These are phyloP conservation scores for Eulithis testata DNA, from an alignment of 2,888 invertebrate genomes.

Conservation along the genomic window DNA sequence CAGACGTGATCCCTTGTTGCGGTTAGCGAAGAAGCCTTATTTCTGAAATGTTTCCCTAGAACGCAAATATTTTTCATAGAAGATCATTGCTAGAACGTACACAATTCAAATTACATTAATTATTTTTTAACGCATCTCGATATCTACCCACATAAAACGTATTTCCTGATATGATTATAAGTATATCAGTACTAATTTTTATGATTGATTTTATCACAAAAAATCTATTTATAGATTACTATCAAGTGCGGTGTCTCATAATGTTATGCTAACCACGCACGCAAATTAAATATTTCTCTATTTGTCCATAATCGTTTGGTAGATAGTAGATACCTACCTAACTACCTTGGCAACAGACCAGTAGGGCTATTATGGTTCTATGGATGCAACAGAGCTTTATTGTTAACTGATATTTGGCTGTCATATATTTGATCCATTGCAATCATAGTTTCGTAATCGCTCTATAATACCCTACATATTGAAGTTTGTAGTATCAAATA, in stretches of 20 bases:
- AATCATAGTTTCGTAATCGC: too few relatives aligned
- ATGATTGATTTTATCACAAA: neutral
- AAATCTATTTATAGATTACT: neutral
- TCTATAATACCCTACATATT: too few relatives aligned
- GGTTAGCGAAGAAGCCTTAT: constrained; percentile 75
- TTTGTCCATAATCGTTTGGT: neutral
- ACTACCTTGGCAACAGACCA: too few relatives aligned
- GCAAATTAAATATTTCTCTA: neutral
- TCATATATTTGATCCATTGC: too few relatives aligned
- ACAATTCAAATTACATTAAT: neutral
- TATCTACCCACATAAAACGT: neutral
- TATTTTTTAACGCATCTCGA: neutral
- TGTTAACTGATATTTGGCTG: too few relatives aligned
- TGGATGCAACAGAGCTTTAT: too few relatives aligned
- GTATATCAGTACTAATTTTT: too few relatives aligned
- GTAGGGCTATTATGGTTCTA: too few relatives aligned
- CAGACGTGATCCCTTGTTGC: constrained; percentile 51
- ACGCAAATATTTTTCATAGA: neutral
- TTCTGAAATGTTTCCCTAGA: constrained; percentile 3
- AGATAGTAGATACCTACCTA: too few relatives aligned
- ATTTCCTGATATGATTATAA: neutral
- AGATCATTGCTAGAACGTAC: too few relatives aligned
- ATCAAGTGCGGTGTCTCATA: neutral
- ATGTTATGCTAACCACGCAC: neutral
- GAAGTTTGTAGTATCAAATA: too few relatives aligned